Evolutionary conservation across 2,797 vertebrate species (phyloP), one percentile per base, ranked within the genome.

Genomic region (Muscicapa comitata): DNA sequence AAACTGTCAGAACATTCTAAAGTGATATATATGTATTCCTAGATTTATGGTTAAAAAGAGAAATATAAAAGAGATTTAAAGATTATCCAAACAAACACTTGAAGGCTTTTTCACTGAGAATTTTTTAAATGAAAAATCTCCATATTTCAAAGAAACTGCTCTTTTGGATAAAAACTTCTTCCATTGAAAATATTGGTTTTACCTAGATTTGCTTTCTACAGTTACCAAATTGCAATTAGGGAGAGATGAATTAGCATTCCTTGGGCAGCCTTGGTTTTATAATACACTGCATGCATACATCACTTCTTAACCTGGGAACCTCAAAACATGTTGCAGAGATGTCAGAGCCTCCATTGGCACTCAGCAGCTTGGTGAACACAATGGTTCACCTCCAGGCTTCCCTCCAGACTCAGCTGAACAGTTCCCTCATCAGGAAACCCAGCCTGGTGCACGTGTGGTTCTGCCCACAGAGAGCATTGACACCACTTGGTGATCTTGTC

Each of bases 1-100:
- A 83, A 90, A 66, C 82, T 94, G 92, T 87, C 88, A 93, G 81
- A 94, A 89, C 16, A 57, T 76, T 82, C 43, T 90, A 25, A 92
- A 86, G 21, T 71, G 40, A 76, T 55, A 84, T 75, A 73, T 84
- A 61, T 74, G 23, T 40, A 61, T 35, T 73, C 48, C 63, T 76
- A 71, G 38, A 87, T 87, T 87, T 87, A 73, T 91, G 9, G 62
- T 66, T 73, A 48, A 76, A 84, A 83, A 78, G 28, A 92, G 38
- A 88, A 94, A 86, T 73, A 88, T 74, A 57, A 86, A 87, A 91
- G 54, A 81, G 53, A 80, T 72, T 83, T 86, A 91, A 94, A 83
- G 13, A 72, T 88, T 87, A 88, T 45, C 21, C 45, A 94, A 95
- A 78, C 38, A 88, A 91, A 65, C 38, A 77, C 33, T 95, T 74